Conservation (phyloP, 1,140 invertebrate species). For the Drosophila albomicans region DNA sequence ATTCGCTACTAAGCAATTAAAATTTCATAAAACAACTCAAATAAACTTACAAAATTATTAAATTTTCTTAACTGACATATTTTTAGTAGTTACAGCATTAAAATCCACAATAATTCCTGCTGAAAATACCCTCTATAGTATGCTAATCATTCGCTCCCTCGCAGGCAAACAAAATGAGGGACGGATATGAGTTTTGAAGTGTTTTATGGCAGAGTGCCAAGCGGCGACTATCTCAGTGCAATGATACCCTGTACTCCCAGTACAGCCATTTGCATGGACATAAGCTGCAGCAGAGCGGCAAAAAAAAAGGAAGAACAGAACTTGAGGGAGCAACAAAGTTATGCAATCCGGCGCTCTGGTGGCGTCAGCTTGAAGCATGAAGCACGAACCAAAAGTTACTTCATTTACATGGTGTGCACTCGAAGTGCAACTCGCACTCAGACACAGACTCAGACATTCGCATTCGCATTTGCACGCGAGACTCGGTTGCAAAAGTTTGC, state of each 20-base stretch:
- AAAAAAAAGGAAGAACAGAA: not conserved
- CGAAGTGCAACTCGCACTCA: constrained; percentile 18
- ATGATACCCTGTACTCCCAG: constrained; percentile 15
- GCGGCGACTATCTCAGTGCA: not conserved
- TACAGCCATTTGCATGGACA: not conserved
- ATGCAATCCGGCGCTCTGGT: not conserved
- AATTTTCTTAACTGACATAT: too few species aligned
- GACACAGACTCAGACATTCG: constrained; percentile 8
- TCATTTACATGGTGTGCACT: constrained; percentile 59
- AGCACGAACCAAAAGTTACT: constrained; percentile 60
- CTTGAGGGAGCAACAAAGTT: constrained; percentile 26
- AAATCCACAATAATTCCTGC: too few species aligned
- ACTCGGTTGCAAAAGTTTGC: constrained; percentile 62
- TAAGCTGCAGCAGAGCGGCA: not conserved
- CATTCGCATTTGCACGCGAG: constrained; percentile 50
- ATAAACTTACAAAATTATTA: too few species aligned
- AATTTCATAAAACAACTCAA: too few species aligned
- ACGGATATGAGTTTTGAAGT: not conserved
- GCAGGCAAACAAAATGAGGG: not conserved
- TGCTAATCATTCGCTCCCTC: not conserved
- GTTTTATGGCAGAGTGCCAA: not conserved
- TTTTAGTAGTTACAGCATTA: too few species aligned
- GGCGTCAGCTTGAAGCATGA: constrained; percentile 45
- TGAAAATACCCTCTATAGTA: not conserved
- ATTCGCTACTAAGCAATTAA: too few species aligned